phyloP scores from a whole-genome alignment of 2,797 vertebrate genomes.

The Neosilurus mollespiculum region DNA sequence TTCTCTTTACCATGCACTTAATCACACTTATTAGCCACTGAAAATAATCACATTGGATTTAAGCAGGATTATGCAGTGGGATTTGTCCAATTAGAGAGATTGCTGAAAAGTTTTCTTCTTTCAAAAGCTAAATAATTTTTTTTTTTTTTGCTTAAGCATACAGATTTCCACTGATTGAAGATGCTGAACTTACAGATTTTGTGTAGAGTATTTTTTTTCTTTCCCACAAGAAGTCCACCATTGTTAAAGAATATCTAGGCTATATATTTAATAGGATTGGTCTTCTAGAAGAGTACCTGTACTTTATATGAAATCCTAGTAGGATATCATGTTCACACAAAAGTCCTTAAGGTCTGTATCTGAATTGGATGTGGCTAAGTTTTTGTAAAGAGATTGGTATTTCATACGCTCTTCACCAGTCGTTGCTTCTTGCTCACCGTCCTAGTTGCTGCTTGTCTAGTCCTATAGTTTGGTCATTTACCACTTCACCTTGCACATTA shows the following conservation, averaged over 20 bases:
- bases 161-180: neutral
- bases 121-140: neutral
- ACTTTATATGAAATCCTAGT: neutral
- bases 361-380: neutral
- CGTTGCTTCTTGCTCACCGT: neutral
- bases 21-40: slow-evolving; percentile 11
- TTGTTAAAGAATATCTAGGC: neutral
- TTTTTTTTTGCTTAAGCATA: neutral
- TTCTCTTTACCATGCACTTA: neutral
- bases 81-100: slow-evolving; percentile 21
- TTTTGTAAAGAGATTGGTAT: neutral
- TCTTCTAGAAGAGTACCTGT: too few relatives aligned
- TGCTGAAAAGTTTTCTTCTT: slow-evolving; percentile 9
- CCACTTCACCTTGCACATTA: neutral
- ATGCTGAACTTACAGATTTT: neutral
- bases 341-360: neutral
- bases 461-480: neutral
- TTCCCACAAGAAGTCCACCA: neutral
- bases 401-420: neutral
- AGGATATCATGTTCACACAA: neutral
- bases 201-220: neutral
- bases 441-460: neutral
- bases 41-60: neutral
- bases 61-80: slow-evolving; percentile 14
- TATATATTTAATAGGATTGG: neutral